phyloP scores from a whole-genome alignment of 2,888 invertebrate species.

The Diadromus collaris region DNA sequence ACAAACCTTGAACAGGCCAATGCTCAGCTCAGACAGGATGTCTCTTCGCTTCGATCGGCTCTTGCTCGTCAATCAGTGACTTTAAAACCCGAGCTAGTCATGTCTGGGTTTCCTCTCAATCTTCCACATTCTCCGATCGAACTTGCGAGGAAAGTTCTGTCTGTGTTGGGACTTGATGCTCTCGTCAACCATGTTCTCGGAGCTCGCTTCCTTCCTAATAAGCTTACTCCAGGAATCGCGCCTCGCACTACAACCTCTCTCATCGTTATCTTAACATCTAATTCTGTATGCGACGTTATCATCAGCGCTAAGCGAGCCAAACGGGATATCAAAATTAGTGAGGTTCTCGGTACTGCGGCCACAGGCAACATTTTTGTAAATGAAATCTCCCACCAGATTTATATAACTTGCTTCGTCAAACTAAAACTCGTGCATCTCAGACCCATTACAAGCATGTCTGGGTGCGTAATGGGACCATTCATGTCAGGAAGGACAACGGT shows the following conservation, averaged over 20 bases:
- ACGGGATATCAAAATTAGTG: background rate
- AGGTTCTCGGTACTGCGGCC: background rate
- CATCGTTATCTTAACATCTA: background rate
- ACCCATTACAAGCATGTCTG: too few relatives aligned
- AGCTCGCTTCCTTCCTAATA: background rate
- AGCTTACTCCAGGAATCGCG: background rate
- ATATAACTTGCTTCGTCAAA: slow-evolving; percentile 16
- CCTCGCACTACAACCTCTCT: background rate
- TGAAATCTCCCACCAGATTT: background rate
- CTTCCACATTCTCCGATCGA: background rate
- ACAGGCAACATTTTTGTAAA: slow-evolving; percentile 9
- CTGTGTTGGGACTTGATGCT: background rate
- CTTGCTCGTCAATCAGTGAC: too few relatives aligned
- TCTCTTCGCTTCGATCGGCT: too few relatives aligned
- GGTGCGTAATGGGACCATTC: too few relatives aligned
- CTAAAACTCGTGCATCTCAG: too few relatives aligned
- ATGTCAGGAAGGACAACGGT: slow-evolving; percentile 1
- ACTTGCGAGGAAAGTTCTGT: background rate
- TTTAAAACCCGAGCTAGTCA: too few relatives aligned
- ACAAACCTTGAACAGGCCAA: background rate
- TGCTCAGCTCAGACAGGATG: too few relatives aligned
- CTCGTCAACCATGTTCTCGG: background rate
- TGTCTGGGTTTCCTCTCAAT: too few relatives aligned
- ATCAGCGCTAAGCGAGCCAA: slow-evolving; percentile 3
- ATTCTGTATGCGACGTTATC: background rate